Evolutionary conservation across 2,888 invertebrate genomes (phyloP).

Genomic region (Polyommatus icarus): DNA sequence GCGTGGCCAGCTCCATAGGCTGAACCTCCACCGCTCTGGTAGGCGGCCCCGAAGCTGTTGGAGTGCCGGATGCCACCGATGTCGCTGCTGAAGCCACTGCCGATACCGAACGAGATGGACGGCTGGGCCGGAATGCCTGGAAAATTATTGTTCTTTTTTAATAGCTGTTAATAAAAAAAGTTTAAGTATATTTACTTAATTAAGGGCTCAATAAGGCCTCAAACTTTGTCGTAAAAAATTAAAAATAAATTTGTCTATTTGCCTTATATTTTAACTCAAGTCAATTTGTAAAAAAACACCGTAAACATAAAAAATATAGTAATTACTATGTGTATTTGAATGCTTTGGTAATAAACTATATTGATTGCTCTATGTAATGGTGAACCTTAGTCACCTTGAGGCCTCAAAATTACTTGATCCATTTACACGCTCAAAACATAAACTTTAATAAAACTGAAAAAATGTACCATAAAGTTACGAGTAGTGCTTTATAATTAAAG

Average conservation of each 20-base stretch:
- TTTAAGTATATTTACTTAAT: no score
- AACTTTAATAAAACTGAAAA: background rate
- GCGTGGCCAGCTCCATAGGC: conserved; percentile 62
- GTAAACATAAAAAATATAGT: no score
- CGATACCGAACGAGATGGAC: conserved; percentile 64
- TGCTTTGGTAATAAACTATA: no score
- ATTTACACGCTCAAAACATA: background rate
- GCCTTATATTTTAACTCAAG: background rate
- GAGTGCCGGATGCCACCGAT: conserved; percentile 69
- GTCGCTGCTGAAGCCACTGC: conserved; percentile 68
- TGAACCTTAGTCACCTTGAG: no score
- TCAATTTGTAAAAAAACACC: no score
- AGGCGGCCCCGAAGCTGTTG: conserved; percentile 60
- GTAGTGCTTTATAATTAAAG: no score
- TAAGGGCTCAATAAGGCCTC: no score
- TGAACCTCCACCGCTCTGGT: conserved; percentile 58
- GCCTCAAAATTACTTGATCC: no score
- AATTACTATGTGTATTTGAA: no score
- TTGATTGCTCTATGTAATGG: no score
- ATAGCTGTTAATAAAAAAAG: conserved; percentile 24
- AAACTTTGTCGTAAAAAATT: background rate
- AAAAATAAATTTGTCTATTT: background rate
- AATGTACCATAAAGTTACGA: background rate
- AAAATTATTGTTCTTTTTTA: background rate
- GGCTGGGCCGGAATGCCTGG: conserved; percentile 54